Evolutionary conservation across 2,888 invertebrate genomes (phyloP).

Genomic region (Sinotaia quadrata): DNA sequence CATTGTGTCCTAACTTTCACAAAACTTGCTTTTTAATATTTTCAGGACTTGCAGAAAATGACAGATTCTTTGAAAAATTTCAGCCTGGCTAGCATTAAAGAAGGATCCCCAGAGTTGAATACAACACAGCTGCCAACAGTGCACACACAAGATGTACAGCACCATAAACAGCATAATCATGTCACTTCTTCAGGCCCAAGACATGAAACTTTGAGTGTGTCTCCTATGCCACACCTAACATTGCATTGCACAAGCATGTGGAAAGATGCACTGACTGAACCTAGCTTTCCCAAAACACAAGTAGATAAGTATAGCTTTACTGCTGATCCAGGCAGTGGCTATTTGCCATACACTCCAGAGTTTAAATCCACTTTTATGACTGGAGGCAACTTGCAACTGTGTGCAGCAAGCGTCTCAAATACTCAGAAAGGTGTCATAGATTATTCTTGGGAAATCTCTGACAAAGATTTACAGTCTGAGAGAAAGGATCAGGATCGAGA

Average conservation of each 20-base stretch:
- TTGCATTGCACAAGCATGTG: not conserved
- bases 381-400: too few relatives aligned
- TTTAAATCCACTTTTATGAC: not conserved
- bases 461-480: too few relatives aligned
- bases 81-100: not conserved
- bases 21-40: not conserved
- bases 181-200: too few relatives aligned
- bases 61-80: not conserved
- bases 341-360: not conserved
- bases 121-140: not conserved
- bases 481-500: too few relatives aligned
- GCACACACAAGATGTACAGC: not conserved
- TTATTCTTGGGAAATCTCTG: too few relatives aligned
- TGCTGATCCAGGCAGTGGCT: not conserved
- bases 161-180: too few relatives aligned
- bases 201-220: too few relatives aligned
- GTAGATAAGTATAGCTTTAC: not conserved
- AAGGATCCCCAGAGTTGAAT: not conserved
- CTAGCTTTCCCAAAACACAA: not conserved
- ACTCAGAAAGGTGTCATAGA: too few relatives aligned
- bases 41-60: not conserved
- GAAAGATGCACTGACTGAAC: not conserved
- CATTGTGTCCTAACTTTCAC: not conserved
- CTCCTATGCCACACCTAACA: too few relatives aligned
- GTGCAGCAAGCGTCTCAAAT: too few relatives aligned